Evolutionary conservation across 2,888 invertebrate genomes (phyloP).

Genomic region (Drosophila nr. medialis): DNA sequence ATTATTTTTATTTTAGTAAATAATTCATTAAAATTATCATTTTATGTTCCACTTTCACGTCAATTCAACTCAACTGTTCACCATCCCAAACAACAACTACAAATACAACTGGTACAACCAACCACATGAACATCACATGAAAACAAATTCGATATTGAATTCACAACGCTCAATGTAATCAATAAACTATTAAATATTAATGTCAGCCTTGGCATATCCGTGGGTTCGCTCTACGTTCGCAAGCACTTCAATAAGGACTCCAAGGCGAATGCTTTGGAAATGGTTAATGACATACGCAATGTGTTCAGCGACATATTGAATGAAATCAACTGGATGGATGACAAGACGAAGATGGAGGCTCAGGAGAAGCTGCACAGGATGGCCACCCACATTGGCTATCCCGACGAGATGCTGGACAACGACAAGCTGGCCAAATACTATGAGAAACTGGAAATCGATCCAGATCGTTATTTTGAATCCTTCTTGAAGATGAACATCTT

Average conservation of each 20-base stretch:
- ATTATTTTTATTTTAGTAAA: constrained; percentile 7
- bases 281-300: constrained; percentile 93
- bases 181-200: constrained; percentile 27
- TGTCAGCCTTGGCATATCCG: constrained; percentile 89
- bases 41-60: constrained; percentile 59
- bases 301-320: constrained; percentile 93
- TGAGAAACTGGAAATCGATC: constrained; percentile 89
- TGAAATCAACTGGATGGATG: constrained; percentile 97
- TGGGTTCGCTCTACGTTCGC: constrained; percentile 94
- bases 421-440: constrained; percentile 93
- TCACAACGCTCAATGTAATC: constrained; percentile 25
- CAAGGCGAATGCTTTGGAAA: constrained; percentile 92
- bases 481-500: constrained; percentile 92
- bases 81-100: constrained; percentile 35
- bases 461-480: constrained; percentile 90
- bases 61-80: constrained; percentile 26
- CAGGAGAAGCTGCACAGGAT: constrained; percentile 92
- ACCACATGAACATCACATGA: constrained; percentile 46
- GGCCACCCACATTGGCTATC: constrained; percentile 96
- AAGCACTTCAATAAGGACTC: constrained; percentile 95
- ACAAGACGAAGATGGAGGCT: constrained; percentile 90
- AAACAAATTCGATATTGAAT: constrained; percentile 8
- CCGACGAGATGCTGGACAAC: constrained; percentile 93
- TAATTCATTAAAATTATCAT: constrained; percentile 37
- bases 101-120: constrained; percentile 35